phyloP scores from a whole-genome alignment of 2,888 invertebrate genomes.

The Andrena hattorfiana region DNA sequence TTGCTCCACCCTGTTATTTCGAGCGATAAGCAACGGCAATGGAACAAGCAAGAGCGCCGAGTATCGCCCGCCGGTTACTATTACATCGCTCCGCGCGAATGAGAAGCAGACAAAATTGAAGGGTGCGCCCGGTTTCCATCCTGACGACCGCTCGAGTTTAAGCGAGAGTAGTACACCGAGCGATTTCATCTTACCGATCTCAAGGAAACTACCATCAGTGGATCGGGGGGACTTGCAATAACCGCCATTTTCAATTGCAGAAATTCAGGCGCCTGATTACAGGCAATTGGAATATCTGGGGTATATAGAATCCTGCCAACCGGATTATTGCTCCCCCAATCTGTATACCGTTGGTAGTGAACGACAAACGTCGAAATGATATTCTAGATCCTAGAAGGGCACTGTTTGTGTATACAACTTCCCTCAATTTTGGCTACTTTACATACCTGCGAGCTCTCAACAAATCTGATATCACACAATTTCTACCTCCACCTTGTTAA shows the following conservation, averaged over 20 bases:
- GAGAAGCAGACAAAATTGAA: neutral
- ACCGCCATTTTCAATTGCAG: neutral
- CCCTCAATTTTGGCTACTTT: slow-evolving; percentile 1
- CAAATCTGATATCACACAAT: too few species aligned
- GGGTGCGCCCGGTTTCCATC: neutral
- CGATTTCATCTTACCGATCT: neutral
- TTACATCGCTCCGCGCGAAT: neutral
- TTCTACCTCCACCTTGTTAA: too few species aligned
- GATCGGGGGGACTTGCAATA: neutral
- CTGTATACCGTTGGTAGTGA: too few species aligned
- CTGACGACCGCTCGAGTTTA: neutral
- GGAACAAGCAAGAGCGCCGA: neutral
- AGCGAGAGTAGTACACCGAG: neutral
- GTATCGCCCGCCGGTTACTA: neutral
- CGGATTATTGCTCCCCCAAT: too few species aligned
- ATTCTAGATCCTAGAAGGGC: too few species aligned
- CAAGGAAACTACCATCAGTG: neutral
- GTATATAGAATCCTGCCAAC: neutral
- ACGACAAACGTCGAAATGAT: too few species aligned
- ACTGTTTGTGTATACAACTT: too few species aligned
- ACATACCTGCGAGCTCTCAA: neutral
- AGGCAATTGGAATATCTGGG: too few species aligned
- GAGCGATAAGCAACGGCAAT: slow-evolving; percentile 4
- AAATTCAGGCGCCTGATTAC: neutral
- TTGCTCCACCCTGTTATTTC: slow-evolving; percentile 78